phyloP scores from a whole-genome alignment of 2,797 vertebrate genomes.

The Chaetophractus vellerosus region DNA sequence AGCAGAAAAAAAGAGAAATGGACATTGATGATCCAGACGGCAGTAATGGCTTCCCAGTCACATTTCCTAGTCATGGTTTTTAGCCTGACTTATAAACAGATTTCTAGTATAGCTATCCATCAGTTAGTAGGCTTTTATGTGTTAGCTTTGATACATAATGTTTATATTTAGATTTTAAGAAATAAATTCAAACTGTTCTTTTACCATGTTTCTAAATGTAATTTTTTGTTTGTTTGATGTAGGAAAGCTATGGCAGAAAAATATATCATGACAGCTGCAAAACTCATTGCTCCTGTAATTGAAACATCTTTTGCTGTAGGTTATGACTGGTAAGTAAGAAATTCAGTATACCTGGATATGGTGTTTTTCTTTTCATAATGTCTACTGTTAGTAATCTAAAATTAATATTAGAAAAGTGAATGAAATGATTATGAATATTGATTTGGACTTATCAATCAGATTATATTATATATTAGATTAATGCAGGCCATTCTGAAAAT shows the following conservation, averaged over 20 bases:
- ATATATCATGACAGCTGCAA: slow-evolving; percentile 98
- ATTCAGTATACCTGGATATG: background rate
- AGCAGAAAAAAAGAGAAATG: background rate
- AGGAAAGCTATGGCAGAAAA: slow-evolving; percentile 97
- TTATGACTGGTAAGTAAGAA: slow-evolving; percentile 95
- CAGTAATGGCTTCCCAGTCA: background rate
- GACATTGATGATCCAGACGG: background rate
- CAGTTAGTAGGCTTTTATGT: background rate
- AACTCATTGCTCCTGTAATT: slow-evolving; percentile 97
- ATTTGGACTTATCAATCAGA: background rate
- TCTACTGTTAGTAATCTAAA: slow-evolving; percentile 42
- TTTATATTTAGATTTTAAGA: background rate
- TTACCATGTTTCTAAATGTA: slow-evolving; percentile 33
- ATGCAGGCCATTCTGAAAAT: background rate
- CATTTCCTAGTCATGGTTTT: background rate
- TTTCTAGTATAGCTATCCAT: background rate
- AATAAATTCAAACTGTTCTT: slow-evolving; percentile 21
- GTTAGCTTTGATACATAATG: background rate
- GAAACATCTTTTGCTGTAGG: slow-evolving; percentile 96
- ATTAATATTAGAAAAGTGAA: slow-evolving; percentile 5
- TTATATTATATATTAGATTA: background rate
- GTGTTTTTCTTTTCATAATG: slow-evolving; percentile 4
- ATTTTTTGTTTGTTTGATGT: slow-evolving; percentile 65
- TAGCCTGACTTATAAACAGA: background rate
- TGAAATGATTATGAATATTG: background rate